Evolutionary conservation across 2,113 vertebrate genomes (phyloP).

Genomic region (Macquaria ambigua): DNA sequence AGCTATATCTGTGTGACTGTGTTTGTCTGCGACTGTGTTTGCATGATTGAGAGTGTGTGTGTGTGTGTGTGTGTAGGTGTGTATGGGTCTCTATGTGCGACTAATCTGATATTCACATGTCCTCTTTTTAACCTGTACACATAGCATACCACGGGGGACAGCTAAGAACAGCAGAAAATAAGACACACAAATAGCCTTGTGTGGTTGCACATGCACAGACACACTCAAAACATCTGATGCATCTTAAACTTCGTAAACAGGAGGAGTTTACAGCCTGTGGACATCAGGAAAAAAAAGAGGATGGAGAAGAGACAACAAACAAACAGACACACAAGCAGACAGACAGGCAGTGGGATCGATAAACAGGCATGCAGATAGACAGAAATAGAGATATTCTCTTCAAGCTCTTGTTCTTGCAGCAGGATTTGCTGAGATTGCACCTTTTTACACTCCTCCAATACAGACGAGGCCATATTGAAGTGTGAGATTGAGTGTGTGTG

Average conservation of each 20-base stretch:
- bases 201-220: conserved; percentile 2
- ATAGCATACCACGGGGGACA: conserved; percentile 14
- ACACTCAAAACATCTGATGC: conserved; percentile 4
- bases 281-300: conserved; percentile 1
- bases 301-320: neutral
- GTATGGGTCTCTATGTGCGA: conserved; percentile 14
- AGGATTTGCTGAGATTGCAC: conserved; percentile 63
- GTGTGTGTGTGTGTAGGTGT: conserved; percentile 10
- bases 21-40: conserved; percentile 34
- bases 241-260: conserved; percentile 38
- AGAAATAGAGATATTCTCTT: conserved; percentile 27
- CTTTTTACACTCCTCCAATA: conserved; percentile 40
- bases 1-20: conserved; percentile 43
- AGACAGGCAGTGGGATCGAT: conserved; percentile 8
- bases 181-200: neutral
- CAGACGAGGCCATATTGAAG: conserved; percentile 33
- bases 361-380: conserved; percentile 8
- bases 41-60: conserved; percentile 8
- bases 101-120: conserved; percentile 53
- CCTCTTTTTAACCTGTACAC: conserved; percentile 58
- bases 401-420: conserved; percentile 54
- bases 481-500: conserved; percentile 17
- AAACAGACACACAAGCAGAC: conserved; percentile 7
- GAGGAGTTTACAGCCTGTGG: conserved; percentile 17
- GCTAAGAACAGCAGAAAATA: conserved; percentile 16